phyloP scores from a whole-genome alignment of 2,888 invertebrate genomes.

The Automeris io region DNA sequence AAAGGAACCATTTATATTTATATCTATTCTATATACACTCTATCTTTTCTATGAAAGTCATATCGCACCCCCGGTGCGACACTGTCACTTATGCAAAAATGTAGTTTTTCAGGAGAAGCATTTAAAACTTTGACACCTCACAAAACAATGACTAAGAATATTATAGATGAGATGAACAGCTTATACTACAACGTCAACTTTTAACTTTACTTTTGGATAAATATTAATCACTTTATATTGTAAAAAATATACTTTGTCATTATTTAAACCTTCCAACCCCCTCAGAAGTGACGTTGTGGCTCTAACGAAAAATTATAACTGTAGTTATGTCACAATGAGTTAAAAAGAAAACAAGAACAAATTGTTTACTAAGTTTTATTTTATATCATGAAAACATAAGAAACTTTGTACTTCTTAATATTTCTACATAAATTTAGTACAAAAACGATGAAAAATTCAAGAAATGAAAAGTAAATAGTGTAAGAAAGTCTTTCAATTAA shows the following conservation, averaged over 20 bases:
- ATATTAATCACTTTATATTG: constrained; percentile 5
- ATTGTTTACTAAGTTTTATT: constrained; percentile 6
- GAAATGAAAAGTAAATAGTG: constrained; percentile 1
- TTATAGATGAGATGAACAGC: too few relatives aligned
- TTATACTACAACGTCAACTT: constrained; percentile 5
- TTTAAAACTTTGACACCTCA: too few relatives aligned
- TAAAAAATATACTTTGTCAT: constrained; percentile 1
- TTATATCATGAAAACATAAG: constrained; percentile 2
- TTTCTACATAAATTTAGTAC: constrained; percentile 1
- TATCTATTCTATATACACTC: too few relatives aligned
- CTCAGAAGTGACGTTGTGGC: constrained; percentile 6
- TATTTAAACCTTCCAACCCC: constrained; percentile 3
- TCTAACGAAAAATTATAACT: constrained; percentile 4
- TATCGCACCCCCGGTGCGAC: too few relatives aligned
- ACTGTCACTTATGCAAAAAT: too few relatives aligned
- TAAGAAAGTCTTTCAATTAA: constrained; percentile 1
- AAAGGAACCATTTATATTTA: too few relatives aligned
- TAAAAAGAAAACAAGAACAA: constrained; percentile 6
- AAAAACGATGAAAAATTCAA: background rate
- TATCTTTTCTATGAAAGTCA: too few relatives aligned
- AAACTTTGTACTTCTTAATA: background rate
- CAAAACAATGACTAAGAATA: too few relatives aligned
- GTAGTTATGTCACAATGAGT: constrained; percentile 5
- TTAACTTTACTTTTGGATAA: constrained; percentile 5
- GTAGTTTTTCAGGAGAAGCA: too few relatives aligned